These are phyloP conservation scores for Cryptophagus acutangulus DNA, from an alignment of 2,888 invertebrate species.

Conservation along the genomic window DNA sequence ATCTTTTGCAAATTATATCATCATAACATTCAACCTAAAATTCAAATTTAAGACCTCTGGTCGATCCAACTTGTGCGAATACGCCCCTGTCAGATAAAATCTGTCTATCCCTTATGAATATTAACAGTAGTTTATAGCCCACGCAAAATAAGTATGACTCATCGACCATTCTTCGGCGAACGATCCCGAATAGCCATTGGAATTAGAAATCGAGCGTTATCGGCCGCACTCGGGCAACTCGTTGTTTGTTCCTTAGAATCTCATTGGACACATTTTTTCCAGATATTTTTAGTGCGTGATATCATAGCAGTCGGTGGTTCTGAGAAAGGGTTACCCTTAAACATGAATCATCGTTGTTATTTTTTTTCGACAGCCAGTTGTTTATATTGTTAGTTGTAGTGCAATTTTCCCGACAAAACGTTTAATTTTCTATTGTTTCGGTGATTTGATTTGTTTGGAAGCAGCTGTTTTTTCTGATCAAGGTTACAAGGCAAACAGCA, in stretches of 20 bases:
- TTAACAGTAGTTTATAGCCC: constrained; percentile 1
- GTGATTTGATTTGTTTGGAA: constrained; percentile 4
- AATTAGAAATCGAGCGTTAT: neutral
- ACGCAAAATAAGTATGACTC: constrained; percentile 8
- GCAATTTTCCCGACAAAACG: too few relatives aligned
- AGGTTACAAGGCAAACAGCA: constrained; percentile 32
- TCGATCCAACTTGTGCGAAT: too few relatives aligned
- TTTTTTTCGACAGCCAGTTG: constrained; percentile 4
- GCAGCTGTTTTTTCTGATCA: constrained; percentile 28
- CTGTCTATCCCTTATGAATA: constrained; percentile 3
- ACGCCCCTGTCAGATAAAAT: too few relatives aligned
- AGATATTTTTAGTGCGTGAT: constrained; percentile 46
- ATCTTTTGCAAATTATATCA: too few relatives aligned
- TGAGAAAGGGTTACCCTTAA: constrained; percentile 46
- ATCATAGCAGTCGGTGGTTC: constrained; percentile 45
- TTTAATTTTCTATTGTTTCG: too few relatives aligned
- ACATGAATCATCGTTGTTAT: constrained; percentile 38
- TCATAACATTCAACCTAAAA: too few relatives aligned
- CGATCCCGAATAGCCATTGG: neutral
- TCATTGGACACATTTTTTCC: constrained; percentile 18
- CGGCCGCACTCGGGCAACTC: neutral
- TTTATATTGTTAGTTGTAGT: constrained; percentile 4
- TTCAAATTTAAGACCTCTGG: too few relatives aligned
- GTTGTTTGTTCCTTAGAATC: neutral
- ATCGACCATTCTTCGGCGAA: constrained; percentile 6